Conservation (phyloP, 2,797 vertebrate genomes). For the Anabacerthia variegaticeps region DNA sequence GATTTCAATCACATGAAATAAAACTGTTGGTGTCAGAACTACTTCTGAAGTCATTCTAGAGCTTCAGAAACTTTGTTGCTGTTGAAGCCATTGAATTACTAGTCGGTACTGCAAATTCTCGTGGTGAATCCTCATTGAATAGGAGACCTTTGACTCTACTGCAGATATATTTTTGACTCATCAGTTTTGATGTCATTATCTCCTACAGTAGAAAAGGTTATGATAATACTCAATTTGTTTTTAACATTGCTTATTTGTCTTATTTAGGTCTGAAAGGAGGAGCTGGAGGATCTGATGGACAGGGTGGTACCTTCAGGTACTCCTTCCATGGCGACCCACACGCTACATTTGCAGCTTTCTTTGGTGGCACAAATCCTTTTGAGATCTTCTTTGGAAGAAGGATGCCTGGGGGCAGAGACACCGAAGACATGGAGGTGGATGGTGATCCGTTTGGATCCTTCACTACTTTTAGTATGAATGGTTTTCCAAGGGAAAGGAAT, state of each 20-base stretch:
- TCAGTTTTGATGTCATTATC: neutral
- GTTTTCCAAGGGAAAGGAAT: conserved; percentile 93
- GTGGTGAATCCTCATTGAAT: neutral
- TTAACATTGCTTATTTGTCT: conserved; percentile 21
- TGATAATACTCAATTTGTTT: neutral
- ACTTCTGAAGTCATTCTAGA: neutral
- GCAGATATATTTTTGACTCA: neutral
- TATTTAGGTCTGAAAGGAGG: conserved; percentile 92
- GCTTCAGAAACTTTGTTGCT: neutral
- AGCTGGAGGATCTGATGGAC: conserved; percentile 88
- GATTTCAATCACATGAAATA: neutral
- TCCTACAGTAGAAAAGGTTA: neutral
- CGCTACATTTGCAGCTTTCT: conserved; percentile 97
- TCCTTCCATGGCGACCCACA: conserved; percentile 99
- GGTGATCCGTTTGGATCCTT: conserved; percentile 93
- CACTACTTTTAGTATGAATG: conserved; percentile 91
- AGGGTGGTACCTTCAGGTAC: conserved; percentile 92
- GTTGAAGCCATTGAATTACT: neutral
- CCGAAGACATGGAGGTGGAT: conserved; percentile 95
- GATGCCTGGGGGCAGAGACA: conserved; percentile 86
- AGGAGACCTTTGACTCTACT: neutral
- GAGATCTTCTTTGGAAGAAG: conserved; percentile 98
- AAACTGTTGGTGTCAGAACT: neutral
- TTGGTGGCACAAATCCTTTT: conserved; percentile 95
- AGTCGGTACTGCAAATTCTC: neutral